Conservation (phyloP, 2,797 vertebrate species). For the Halcyon smyrnensis region DNA sequence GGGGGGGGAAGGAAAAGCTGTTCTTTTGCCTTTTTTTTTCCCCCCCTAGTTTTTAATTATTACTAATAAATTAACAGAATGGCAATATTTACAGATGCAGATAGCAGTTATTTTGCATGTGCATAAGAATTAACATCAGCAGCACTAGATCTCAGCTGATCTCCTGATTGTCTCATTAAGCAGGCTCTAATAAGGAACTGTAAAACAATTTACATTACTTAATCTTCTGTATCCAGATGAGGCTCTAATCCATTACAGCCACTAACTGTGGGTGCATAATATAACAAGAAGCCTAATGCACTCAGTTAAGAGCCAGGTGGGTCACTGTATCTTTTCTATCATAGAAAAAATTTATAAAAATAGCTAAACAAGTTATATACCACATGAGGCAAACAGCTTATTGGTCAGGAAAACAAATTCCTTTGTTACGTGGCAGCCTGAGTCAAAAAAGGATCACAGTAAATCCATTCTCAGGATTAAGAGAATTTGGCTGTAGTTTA, state of each 20-base stretch:
- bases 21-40: neutral
- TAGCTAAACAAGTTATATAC: neutral
- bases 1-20: neutral
- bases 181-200: slow-evolving; percentile 71
- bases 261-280: slow-evolving; percentile 76
- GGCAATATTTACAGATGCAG: neutral
- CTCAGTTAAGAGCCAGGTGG: neutral
- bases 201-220: slow-evolving; percentile 79
- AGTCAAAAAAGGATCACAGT: neutral
- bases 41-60: neutral
- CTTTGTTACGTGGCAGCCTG: neutral
- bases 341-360: neutral
- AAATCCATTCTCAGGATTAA: neutral
- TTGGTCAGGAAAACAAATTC: neutral
- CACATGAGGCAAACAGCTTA: neutral
- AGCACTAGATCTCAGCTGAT: neutral
- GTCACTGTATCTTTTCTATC: neutral
- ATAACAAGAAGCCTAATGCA: slow-evolving; percentile 53
- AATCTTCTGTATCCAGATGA: slow-evolving; percentile 78
- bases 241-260: slow-evolving; percentile 76
- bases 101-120: neutral
- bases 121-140: neutral
- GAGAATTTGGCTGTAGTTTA: neutral
- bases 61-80: neutral
- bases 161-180: slow-evolving; percentile 77